Conservation (phyloP, 2,797 vertebrate genomes). For the Octomys mimax region DNA sequence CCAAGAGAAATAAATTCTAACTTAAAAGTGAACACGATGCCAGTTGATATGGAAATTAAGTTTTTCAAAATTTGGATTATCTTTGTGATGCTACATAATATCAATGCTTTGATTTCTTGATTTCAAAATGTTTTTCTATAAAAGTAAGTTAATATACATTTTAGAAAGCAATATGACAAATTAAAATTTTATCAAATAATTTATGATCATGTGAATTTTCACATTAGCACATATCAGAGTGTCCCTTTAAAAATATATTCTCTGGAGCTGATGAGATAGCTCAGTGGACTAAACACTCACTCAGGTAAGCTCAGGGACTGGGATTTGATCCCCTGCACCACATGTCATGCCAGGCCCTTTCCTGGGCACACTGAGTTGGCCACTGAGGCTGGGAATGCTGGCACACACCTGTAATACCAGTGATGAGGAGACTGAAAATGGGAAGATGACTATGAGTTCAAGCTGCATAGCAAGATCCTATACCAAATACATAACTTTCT, state of each 20-base stretch:
- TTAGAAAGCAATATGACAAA: slow-evolving; percentile 6
- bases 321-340: too few relatives aligned
- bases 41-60: neutral
- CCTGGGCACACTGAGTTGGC: too few relatives aligned
- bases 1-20: neutral
- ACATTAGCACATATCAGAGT: neutral
- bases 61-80: neutral
- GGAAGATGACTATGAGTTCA: too few relatives aligned
- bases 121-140: slow-evolving; percentile 14
- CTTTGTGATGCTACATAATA: neutral
- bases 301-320: too few relatives aligned
- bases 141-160: neutral
- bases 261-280: too few relatives aligned
- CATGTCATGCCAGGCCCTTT: too few relatives aligned
- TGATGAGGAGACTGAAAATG: too few relatives aligned
- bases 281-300: too few relatives aligned
- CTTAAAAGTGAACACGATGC: neutral
- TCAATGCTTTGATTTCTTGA: neutral
- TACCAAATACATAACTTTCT: too few relatives aligned
- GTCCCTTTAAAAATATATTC: neutral
- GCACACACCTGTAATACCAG: too few relatives aligned
- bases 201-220: neutral
- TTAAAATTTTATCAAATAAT: neutral
- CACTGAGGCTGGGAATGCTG: too few relatives aligned
- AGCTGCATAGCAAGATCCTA: too few relatives aligned